Evolutionary conservation across 2,797 vertebrate genomes (phyloP), one percentile per base, ranked within the genome.

Genomic region (Megalops cyprinoides): DNA sequence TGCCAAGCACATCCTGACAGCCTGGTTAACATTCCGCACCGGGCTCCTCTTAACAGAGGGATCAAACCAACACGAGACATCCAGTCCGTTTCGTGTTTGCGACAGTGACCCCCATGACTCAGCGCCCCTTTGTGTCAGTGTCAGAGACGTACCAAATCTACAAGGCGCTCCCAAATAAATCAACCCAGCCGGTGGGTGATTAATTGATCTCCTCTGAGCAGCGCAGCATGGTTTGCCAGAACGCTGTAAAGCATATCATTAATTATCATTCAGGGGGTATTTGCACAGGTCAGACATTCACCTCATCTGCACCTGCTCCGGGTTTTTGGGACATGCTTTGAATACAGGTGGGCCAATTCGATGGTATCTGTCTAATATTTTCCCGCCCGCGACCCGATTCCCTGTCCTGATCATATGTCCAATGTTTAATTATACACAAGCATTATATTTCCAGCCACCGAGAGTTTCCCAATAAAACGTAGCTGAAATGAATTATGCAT

Each of bases 171-270:
- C 51, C 28, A 75, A 80, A 87, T 86, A 84, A 85, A 84, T 87
- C 83, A 82, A 77, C 12, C 31, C 79, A 84, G 78, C 83, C 79
- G n/a, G n/a, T 42, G 44, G 4, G 81, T 87, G 87, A 87, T 86
- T 74, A 86, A 87, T 86, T 77, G 78, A 79, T 53, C 42, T 73
- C 46, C 74, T 79, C 76, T 60, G 34, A 82, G 76, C 82, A 81
- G 34, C 76, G 79, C 80, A 78, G 84, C 58, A 71, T 58, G 51
- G 84, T 34, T n/a, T 76, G 73, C 76, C 74, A 65, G 82, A 77
- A 62, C 46, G 37, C 78, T 69, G 69, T 77, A 81, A 84, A 82
- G 80, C 79, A 39, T 23, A 14, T 75, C 83, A 84, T 82, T 86
- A 79, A 84, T 87, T 81, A 82, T 86, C 73, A 83, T 87, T 86